Percentiles rank a stretch among this genome's conserved stretches.
Conservation (phyloP, 2,113 vertebrate genomes). For the Candoia aspera region DNA sequence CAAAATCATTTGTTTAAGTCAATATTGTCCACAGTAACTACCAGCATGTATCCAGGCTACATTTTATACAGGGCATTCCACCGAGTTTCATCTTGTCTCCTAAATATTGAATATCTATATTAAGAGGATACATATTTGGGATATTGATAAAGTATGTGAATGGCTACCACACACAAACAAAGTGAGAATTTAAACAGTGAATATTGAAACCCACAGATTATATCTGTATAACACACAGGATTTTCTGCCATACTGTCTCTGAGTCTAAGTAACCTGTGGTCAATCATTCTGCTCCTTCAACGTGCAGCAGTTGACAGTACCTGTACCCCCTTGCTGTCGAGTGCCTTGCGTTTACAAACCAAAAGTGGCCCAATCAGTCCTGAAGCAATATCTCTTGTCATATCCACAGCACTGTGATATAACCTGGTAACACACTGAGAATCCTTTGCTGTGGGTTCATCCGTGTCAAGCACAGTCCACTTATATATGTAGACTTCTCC, state of each 20-base stretch:
- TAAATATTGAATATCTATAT: too few species aligned
- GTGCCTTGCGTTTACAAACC: conserved; percentile 91
- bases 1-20: too few species aligned
- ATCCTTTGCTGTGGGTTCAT: conserved; percentile 83
- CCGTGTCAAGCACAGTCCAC: conserved; percentile 86
- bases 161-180: too few species aligned
- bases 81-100: too few species aligned
- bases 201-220: too few species aligned
- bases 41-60: too few species aligned
- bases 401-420: conserved; percentile 92
- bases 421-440: conserved; percentile 89
- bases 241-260: not conserved
- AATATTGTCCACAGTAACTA: too few species aligned
- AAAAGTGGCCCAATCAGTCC: conserved; percentile 92
- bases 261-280: not conserved
- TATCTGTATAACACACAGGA: too few species aligned
- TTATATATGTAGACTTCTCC: conserved; percentile 83
- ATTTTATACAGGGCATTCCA: too few species aligned
- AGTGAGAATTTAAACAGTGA: too few species aligned
- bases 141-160: too few species aligned
- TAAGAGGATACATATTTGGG: too few species aligned
- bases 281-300: not conserved
- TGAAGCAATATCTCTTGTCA: conserved; percentile 86
- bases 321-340: conserved; percentile 88
- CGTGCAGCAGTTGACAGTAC: conserved; percentile 71